phyloP scores from a whole-genome alignment of 2,797 vertebrate species.

The Lithobates pipiens region DNA sequence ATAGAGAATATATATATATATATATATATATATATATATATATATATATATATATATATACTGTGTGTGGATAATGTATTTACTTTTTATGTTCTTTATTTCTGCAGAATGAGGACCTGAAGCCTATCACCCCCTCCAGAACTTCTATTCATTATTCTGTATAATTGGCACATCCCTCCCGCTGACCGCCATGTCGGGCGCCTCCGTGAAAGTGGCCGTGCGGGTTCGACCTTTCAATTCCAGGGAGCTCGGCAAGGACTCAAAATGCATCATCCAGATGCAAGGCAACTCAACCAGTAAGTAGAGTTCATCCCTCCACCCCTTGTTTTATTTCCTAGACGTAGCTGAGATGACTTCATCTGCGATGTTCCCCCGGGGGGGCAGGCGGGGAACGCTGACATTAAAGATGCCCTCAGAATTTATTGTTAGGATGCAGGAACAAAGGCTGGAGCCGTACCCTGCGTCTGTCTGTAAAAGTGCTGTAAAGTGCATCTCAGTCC shows the following conservation, averaged over 20 bases:
- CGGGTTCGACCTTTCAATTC: slow-evolving; percentile 97
- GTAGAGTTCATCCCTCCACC: slow-evolving; percentile 67
- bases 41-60: no score
- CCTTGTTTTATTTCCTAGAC: not conserved
- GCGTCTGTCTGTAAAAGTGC: not conserved
- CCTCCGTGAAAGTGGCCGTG: slow-evolving; percentile 97
- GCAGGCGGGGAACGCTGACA: not conserved
- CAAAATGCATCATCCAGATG: slow-evolving; percentile 99
- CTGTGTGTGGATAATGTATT: not conserved
- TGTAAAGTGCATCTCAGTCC: not conserved
- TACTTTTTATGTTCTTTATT: not conserved
- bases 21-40: not conserved
- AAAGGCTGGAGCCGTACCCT: not conserved
- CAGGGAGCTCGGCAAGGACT: slow-evolving; percentile 93
- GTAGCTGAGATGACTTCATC: slow-evolving; percentile 22
- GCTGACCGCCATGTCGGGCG: slow-evolving; percentile 91
- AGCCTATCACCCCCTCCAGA: not conserved
- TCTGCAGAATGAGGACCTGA: slow-evolving; percentile 45
- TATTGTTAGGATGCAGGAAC: not conserved
- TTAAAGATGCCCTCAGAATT: not conserved
- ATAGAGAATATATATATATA: no score
- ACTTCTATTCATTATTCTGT: slow-evolving; percentile 8
- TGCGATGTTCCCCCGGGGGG: not conserved
- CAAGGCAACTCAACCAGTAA: slow-evolving; percentile 98
- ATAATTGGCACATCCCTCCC: slow-evolving; percentile 16